Evolutionary conservation across 2,888 invertebrate species (phyloP).

Genomic region (Criorhina ranunculi): DNA sequence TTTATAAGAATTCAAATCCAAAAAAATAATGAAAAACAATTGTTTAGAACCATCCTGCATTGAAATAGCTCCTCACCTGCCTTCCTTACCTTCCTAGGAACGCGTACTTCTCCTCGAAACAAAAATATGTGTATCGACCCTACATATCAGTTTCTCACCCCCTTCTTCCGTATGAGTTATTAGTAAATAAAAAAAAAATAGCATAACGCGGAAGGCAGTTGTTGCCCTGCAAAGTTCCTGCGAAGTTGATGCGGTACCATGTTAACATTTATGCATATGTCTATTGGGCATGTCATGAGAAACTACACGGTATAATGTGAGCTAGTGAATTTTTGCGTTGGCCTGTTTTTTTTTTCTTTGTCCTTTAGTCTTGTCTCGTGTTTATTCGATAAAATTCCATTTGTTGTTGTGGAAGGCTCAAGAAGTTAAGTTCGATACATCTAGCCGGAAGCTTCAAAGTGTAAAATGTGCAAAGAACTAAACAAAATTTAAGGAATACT

Average conservation of each 20-base stretch:
- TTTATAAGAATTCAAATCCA: no score
- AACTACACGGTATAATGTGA: conserved; percentile 44
- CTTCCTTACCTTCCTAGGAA: conserved; percentile 9
- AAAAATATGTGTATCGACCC: conserved; percentile 20
- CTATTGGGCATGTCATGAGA: conserved; percentile 60
- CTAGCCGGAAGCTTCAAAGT: neutral
- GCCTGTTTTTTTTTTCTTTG: conserved; percentile 13
- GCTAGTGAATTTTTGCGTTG: conserved; percentile 63
- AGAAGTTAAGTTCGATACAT: neutral
- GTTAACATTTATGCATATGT: conserved; percentile 63
- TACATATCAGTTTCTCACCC: neutral
- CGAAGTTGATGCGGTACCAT: conserved; percentile 65
- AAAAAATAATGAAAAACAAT: neutral
- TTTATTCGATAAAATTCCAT: conserved; percentile 54
- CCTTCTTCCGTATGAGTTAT: conserved; percentile 59
- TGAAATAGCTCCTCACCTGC: neutral
- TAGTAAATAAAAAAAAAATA: conserved; percentile 47
- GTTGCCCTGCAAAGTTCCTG: conserved; percentile 50
- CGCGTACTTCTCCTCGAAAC: conserved; percentile 11
- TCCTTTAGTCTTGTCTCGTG: conserved; percentile 47
- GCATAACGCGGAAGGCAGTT: conserved; percentile 43
- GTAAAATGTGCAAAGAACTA: neutral
- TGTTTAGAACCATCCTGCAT: conserved; percentile 29
- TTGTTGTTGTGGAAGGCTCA: neutral
- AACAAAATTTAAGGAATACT: neutral